Evolutionary conservation across 2,888 invertebrate species (phyloP).

Genomic region (Drosophila quasianomalipes): DNA sequence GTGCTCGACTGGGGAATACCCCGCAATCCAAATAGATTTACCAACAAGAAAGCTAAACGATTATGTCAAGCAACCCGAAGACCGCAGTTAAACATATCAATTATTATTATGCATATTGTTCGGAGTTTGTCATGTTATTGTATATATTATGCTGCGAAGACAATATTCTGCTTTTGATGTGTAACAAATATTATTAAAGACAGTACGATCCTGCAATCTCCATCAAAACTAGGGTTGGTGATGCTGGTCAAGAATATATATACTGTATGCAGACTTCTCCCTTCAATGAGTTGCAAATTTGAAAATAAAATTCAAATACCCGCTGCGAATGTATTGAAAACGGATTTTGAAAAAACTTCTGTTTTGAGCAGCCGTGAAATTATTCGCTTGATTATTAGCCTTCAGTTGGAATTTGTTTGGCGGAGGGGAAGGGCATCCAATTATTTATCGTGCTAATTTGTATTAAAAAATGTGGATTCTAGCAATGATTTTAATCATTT

Average conservation of each 20-base stretch:
- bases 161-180: not conserved
- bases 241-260: not conserved
- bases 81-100: not conserved
- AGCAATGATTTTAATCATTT: not conserved
- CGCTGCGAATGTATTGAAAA: not conserved
- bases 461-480: slow-evolving; percentile 8
- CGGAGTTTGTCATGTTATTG: not conserved
- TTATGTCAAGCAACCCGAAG: not conserved
- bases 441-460: not conserved
- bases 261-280: not conserved
- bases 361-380: not conserved
- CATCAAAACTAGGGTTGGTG: not conserved
- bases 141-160: not conserved
- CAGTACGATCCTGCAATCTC: not conserved
- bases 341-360: not conserved
- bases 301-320: not conserved
- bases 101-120: not conserved
- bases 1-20: not conserved
- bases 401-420: not conserved
- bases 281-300: not conserved
- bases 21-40: not conserved
- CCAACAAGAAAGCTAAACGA: not conserved
- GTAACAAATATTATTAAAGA: not conserved
- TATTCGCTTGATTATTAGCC: not conserved
- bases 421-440: not conserved